Base-by-base conservation (phyloP, 2,113 vertebrate genomes). In the Synchiropus splendidus region DNA sequence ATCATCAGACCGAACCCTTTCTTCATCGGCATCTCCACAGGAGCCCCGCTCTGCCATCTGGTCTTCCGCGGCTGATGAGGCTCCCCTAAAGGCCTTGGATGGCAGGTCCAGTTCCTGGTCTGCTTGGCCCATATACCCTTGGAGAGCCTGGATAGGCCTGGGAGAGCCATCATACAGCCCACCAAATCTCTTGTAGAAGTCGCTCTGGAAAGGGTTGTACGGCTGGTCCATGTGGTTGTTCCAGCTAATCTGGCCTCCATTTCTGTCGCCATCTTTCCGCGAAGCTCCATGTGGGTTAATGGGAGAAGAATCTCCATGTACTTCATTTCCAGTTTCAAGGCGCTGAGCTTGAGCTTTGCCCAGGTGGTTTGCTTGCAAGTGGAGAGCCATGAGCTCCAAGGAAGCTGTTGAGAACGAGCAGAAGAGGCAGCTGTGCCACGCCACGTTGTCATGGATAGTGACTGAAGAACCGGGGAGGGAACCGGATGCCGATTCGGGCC, bases 371-470 rank as follows among this genome's bases (percentile, higher is more conserved):
- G 93, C 92, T 81, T 97, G 95, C 41, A 98, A 89, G 51, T 98
- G 95, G 27, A 98, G 88, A 44, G 94, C 93, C 94, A 97, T 98
- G 9, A 98, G 79, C 72, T 98, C 95, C 78, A 94, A 70, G 9
- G 95, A 98, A 1, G 92, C 88, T 2, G 95, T 98, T 2, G 92
- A 94, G 65, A 95, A 98, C 10, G 95, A 89, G 61, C 95, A 98
- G 65, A 98, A 98, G 18, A 98, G 84, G 77, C 95, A 98, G 57
- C 92, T 86, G 0, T 98, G 92, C 95, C 95, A 98, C 0, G 90
- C 89, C 5, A 97, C 87, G 12, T 97, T 98, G 70, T 98, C 95
- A 36, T 91, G 94, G 40, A 98, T 77, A 4, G 92, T 98, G 55
- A 96, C 63, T 0, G 91, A 92, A 14, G 93, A 88, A 15, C 94